Percentiles rank a stretch among this genome's conserved stretches.
Evolutionary conservation across 2,888 invertebrate genomes (phyloP).

Genomic region (Diaphora mendica): DNA sequence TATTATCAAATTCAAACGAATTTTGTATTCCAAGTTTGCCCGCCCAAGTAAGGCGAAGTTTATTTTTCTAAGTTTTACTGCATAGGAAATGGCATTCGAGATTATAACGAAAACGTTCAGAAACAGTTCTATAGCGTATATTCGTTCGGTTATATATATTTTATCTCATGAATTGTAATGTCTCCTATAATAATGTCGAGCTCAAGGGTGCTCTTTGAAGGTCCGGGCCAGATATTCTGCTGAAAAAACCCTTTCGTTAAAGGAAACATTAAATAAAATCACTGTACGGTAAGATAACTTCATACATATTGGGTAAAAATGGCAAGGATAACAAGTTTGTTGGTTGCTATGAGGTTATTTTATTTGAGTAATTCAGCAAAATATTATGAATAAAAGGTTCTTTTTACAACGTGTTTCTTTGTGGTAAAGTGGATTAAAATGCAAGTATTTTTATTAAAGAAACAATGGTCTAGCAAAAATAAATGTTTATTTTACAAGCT

Average conservation of each 20-base stretch:
- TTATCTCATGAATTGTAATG: constrained; percentile 65
- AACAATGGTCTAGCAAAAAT: not conserved
- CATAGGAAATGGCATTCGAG: constrained; percentile 24
- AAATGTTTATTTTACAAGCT: not conserved
- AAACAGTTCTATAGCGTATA: constrained; percentile 20
- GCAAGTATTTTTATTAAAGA: no score
- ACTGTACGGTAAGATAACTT: constrained; percentile 49
- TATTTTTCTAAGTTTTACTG: not conserved
- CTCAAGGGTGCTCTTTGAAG: constrained; percentile 36
- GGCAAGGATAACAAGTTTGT: constrained; percentile 41
- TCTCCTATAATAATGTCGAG: constrained; percentile 49
- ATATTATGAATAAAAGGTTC: constrained; percentile 23
- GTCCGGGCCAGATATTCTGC: constrained; percentile 47
- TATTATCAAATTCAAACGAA: not conserved
- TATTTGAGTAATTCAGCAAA: constrained; percentile 29
- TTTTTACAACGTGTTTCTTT: constrained; percentile 29
- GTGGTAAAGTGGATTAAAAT: not conserved
- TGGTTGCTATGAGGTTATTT: constrained; percentile 30
- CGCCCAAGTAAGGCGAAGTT: not conserved
- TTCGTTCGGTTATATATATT: constrained; percentile 26
- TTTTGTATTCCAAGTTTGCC: not conserved
- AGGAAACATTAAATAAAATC: constrained; percentile 64
- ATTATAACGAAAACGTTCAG: constrained; percentile 38
- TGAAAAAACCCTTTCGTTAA: constrained; percentile 50
- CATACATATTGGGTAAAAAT: constrained; percentile 46